Percentiles rank a stretch among this genome's conserved stretches.
These are phyloP conservation scores for Myotis myotis DNA, from an alignment of 2,797 vertebrate genomes.

Conservation along the genomic window DNA sequence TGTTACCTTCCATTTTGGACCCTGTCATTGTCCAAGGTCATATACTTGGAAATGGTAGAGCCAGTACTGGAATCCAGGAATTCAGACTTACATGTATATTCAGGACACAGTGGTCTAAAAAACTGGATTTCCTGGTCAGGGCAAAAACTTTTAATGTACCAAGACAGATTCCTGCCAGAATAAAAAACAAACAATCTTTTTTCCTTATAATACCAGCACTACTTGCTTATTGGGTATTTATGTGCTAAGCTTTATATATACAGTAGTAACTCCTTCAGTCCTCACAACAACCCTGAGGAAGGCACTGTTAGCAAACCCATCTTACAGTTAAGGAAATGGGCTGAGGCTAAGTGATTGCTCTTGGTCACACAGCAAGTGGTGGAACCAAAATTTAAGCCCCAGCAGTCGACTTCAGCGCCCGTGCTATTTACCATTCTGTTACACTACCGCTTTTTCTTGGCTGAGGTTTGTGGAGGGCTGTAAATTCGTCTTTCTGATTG, in stretches of 20 bases:
- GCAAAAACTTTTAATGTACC: neutral
- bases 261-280: neutral
- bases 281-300: neutral
- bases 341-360: neutral
- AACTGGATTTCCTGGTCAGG: conserved; percentile 11
- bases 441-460: neutral
- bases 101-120: neutral
- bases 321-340: conserved; percentile 1
- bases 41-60: conserved; percentile 9
- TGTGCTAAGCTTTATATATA: neutral
- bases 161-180: conserved; percentile 4
- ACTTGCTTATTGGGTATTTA: neutral
- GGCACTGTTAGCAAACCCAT: neutral
- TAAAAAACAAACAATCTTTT: neutral
- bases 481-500: neutral
- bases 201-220: neutral
- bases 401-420: neutral
- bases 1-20: conserved; percentile 33
- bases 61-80: conserved; percentile 27
- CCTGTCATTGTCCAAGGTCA: neutral
- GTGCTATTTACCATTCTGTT: neutral
- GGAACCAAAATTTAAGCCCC: neutral
- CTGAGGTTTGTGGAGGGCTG: neutral
- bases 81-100: neutral
- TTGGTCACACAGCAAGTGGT: neutral